phyloP scores from a whole-genome alignment of 2,888 invertebrate genomes.

The Agrotis ipsilon region DNA sequence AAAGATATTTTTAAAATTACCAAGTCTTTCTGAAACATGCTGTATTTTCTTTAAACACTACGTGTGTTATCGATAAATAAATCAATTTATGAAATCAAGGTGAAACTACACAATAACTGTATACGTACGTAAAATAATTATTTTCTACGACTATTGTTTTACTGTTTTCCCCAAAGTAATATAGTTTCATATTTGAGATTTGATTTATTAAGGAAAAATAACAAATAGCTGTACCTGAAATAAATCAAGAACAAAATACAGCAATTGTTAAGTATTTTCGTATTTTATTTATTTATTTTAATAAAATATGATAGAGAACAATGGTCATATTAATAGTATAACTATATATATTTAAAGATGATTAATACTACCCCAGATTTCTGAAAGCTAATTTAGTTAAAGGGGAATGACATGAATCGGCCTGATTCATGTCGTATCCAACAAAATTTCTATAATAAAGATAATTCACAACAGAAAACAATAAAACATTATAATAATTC shows the following conservation, averaged over 20 bases:
- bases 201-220: constrained; percentile 30
- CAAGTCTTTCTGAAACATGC: too few species aligned
- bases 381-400: not conserved
- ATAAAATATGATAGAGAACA: constrained; percentile 20
- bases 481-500: too few species aligned
- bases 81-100: constrained; percentile 6
- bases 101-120: not conserved
- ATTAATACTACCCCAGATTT: not conserved
- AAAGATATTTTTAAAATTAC: too few species aligned
- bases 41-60: not conserved
- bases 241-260: constrained; percentile 4
- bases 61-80: not conserved
- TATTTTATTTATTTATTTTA: constrained; percentile 9
- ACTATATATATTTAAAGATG: not conserved
- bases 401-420: too few species aligned
- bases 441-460: too few species aligned
- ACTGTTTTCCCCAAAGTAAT: constrained; percentile 45
- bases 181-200: constrained; percentile 13
- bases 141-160: constrained; percentile 21
- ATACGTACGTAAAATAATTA: not conserved
- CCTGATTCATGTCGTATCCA: too few species aligned
- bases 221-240: constrained; percentile 19
- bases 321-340: constrained; percentile 19
- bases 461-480: too few species aligned
- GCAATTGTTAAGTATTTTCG: constrained; percentile 26